A percentile compares a stretch with the other conserved stretches of the same genome.
phyloP scores from a whole-genome alignment of 2,888 invertebrate species.

The Acleris cristana region DNA sequence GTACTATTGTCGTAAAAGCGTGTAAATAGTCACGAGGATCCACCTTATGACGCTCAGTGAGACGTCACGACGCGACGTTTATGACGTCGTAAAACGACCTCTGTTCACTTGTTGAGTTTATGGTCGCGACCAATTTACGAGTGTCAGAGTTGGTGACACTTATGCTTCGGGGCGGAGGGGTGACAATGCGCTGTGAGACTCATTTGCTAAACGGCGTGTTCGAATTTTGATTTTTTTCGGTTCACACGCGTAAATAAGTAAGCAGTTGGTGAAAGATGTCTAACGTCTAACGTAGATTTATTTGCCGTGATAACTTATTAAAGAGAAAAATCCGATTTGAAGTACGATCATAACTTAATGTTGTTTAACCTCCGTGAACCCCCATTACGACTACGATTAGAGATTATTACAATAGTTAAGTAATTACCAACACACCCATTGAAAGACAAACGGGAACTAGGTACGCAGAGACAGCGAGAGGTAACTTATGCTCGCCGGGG shows the following conservation, averaged over 20 bases:
- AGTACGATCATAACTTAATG: background rate
- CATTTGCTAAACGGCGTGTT: constrained; percentile 12
- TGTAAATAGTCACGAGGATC: constrained; percentile 43
- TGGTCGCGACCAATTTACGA: constrained; percentile 48
- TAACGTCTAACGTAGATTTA: background rate
- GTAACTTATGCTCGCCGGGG: constrained; percentile 64
- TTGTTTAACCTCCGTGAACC: background rate
- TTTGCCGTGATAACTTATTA: background rate
- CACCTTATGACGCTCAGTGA: constrained; percentile 77
- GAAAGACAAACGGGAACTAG: constrained; percentile 36
- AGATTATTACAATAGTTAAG: constrained; percentile 3
- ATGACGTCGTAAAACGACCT: constrained; percentile 72
- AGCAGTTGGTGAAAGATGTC: too few relatives aligned
- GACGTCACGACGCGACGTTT: constrained; percentile 72
- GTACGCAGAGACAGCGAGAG: constrained; percentile 50
- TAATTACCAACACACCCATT: constrained; percentile 23
- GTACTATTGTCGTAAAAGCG: constrained; percentile 34
- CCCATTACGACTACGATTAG: background rate
- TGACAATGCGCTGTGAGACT: constrained; percentile 37
- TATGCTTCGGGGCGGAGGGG: constrained; percentile 40
- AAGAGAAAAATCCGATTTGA: background rate
- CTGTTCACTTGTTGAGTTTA: constrained; percentile 79
- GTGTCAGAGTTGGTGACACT: constrained; percentile 44
- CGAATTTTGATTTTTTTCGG: constrained; percentile 17
- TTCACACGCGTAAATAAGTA: background rate